A percentile compares a stretch with the other conserved stretches of the same genome.
These are phyloP conservation scores for Scaptomyza polygonia DNA, from an alignment of 2,888 invertebrate genomes.

Conservation along the genomic window DNA sequence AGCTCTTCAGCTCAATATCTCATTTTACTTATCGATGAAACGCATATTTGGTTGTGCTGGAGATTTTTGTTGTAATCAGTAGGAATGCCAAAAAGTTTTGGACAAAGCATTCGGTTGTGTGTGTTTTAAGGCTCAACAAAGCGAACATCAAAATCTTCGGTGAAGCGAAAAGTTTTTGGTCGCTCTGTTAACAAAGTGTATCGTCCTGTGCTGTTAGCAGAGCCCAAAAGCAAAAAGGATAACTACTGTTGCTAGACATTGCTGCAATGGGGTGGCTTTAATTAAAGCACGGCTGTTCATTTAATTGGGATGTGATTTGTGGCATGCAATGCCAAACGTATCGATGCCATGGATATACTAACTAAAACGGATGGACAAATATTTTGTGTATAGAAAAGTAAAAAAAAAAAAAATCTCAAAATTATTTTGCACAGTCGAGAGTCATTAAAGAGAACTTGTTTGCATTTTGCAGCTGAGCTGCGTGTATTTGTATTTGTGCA, in stretches of 20 bases:
- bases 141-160: slow-evolving; percentile 55
- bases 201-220: slow-evolving; percentile 1
- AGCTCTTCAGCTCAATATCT: not conserved
- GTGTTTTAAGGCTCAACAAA: slow-evolving; percentile 51
- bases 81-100: slow-evolving; percentile 8
- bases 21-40: not conserved
- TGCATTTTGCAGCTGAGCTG: slow-evolving; percentile 34
- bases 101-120: slow-evolving; percentile 20
- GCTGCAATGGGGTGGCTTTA: slow-evolving; percentile 50
- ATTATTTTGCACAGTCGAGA: slow-evolving; percentile 42
- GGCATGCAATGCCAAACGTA: slow-evolving; percentile 63
- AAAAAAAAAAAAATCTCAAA: slow-evolving; percentile 26
- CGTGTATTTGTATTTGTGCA: slow-evolving; percentile 20
- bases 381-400: not conserved
- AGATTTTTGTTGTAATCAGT: slow-evolving; percentile 3
- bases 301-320: slow-evolving; percentile 76
- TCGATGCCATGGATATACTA: slow-evolving; percentile 50
- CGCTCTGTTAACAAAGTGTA: slow-evolving; percentile 31
- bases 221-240: not conserved
- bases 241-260: not conserved
- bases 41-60: not conserved
- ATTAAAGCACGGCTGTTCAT: slow-evolving; percentile 70
- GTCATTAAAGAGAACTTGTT: slow-evolving; percentile 57
- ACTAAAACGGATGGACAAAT: not conserved
- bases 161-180: slow-evolving; percentile 56